Conservation (phyloP, 2,113 vertebrate genomes). For the Zosterops lateralis region DNA sequence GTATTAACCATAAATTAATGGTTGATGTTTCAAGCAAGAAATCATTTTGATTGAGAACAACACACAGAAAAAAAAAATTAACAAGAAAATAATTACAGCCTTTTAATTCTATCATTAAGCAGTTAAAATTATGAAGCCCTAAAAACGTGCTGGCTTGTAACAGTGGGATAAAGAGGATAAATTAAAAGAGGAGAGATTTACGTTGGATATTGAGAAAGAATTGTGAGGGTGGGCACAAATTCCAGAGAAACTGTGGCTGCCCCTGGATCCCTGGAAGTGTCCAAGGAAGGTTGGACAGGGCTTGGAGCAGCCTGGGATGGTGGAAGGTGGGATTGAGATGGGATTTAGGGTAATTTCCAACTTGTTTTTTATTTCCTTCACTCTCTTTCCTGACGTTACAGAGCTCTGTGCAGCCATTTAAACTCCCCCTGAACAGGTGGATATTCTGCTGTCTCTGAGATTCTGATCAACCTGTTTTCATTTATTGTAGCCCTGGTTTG, state of each 20-base stretch:
- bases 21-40: neutral
- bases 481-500: neutral
- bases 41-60: neutral
- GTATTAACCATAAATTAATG: conserved; percentile 10
- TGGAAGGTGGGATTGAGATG: too few relatives aligned
- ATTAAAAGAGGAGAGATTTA: neutral
- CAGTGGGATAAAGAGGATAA: too few relatives aligned
- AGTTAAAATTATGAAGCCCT: neutral
- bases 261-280: neutral
- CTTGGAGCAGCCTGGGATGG: fast-evolving
- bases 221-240: fast-evolving
- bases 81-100: neutral
- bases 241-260: neutral
- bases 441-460: neutral
- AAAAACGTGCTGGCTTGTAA: neutral
- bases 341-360: neutral
- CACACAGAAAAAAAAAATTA: neutral
- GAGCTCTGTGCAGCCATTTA: neutral
- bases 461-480: neutral
- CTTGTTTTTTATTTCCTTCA: neutral
- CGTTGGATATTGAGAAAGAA: neutral
- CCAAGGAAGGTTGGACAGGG: neutral
- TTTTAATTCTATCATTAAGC: neutral
- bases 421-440: neutral
- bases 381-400: neutral